Percentiles rank a stretch among this genome's conserved stretches.
Evolutionary conservation across 1,140 invertebrate species (phyloP).

Genomic region (Aplysia californica): DNA sequence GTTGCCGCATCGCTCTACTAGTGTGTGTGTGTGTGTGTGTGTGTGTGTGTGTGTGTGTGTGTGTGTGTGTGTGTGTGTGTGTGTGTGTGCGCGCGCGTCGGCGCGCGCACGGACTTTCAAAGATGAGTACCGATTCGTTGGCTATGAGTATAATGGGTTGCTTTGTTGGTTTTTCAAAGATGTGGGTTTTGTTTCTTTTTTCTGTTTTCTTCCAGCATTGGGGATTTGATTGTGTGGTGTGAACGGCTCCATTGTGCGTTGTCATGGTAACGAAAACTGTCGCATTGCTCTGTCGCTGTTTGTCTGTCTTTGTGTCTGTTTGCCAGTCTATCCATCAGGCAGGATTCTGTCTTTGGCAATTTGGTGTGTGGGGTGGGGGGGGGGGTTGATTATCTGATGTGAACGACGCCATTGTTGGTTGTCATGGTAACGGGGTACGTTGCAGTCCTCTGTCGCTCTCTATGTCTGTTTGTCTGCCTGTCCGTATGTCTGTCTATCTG

Average conservation of each 20-base stretch:
- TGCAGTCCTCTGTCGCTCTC: too few species aligned
- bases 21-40: background rate
- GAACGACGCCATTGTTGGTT: too few species aligned
- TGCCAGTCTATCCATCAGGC: too few species aligned
- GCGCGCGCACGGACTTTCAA: background rate
- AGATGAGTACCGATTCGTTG: background rate
- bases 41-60: background rate
- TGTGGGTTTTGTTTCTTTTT: background rate
- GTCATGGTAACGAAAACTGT: background rate
- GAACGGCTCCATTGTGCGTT: background rate
- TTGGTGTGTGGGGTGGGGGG: too few species aligned
- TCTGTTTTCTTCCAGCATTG: background rate
- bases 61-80: conserved; percentile 5
- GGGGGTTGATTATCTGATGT: too few species aligned
- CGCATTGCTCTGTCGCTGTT: background rate
- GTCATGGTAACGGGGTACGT: too few species aligned
- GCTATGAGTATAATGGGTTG: background rate
- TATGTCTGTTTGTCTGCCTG: too few species aligned
- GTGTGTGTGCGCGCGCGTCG: background rate
- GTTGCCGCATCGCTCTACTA: background rate
- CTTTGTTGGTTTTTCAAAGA: background rate
- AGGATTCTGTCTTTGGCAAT: too few species aligned
- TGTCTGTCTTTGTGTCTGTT: too few species aligned
- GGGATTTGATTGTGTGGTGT: background rate
- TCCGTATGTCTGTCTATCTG: too few species aligned